These are phyloP conservation scores for Phymorhynchus buccinoides DNA, from an alignment of 1,140 invertebrate genomes.

Conservation along the genomic window DNA sequence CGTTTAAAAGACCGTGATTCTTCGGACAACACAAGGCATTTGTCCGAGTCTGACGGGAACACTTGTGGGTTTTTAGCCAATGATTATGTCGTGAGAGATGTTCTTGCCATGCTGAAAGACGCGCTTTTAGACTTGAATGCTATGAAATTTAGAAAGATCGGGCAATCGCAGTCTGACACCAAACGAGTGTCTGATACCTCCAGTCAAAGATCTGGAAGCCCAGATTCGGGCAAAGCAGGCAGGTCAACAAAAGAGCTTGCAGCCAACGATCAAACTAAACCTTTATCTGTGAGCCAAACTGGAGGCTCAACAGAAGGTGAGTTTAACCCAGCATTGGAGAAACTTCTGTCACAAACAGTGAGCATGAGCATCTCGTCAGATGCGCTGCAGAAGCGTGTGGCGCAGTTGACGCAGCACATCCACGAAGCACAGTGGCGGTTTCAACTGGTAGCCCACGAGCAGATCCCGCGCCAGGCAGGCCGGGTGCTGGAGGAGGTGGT, in stretches of 20 bases:
- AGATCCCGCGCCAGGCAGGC: slow-evolving; percentile 62
- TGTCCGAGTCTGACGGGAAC: slow-evolving; percentile 34
- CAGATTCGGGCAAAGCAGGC: neutral
- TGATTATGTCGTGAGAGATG: slow-evolving; percentile 70
- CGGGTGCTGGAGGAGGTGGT: slow-evolving; percentile 57
- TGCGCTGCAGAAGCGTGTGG: slow-evolving; percentile 56
- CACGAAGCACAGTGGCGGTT: slow-evolving; percentile 71
- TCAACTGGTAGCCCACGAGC: slow-evolving; percentile 67
- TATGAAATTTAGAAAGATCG: slow-evolving; percentile 54
- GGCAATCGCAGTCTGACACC: slow-evolving; percentile 34
- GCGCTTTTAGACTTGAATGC: slow-evolving; percentile 64
- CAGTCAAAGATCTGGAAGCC: slow-evolving; percentile 1
- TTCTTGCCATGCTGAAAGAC: slow-evolving; percentile 67
- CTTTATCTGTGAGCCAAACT: neutral
- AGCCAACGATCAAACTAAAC: neutral
- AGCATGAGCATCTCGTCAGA: slow-evolving; percentile 56
- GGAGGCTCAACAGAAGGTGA: neutral
- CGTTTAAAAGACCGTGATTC: slow-evolving; percentile 52
- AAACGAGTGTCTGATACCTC: slow-evolving; percentile 41
- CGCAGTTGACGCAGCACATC: slow-evolving; percentile 64
- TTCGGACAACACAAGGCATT: slow-evolving; percentile 53
- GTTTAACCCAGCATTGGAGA: slow-evolving; percentile 48
- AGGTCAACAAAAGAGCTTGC: neutral
- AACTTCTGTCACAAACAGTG: slow-evolving; percentile 54
- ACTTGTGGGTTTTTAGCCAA: slow-evolving; percentile 69